These are phyloP conservation scores for Pontoporia blainvillei DNA, from an alignment of 2,113 vertebrate genomes.

Conservation along the genomic window DNA sequence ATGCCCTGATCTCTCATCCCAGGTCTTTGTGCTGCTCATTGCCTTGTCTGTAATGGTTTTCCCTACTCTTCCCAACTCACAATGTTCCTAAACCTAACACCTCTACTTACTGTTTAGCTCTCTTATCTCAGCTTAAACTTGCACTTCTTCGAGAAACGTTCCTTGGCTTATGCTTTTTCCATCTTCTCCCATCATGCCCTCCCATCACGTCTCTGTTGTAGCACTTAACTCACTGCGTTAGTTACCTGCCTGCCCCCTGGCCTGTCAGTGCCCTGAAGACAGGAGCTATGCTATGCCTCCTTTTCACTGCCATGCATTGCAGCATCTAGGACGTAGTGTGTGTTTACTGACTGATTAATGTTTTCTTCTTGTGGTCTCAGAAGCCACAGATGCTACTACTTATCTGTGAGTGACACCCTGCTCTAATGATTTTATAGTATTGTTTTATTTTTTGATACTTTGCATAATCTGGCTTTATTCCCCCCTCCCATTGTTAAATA, in stretches of 20 bases:
- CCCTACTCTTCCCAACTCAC: background rate
- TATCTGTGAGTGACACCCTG: background rate
- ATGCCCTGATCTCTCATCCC: background rate
- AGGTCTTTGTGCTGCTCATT: background rate
- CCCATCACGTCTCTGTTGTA: background rate
- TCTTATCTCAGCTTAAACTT: background rate
- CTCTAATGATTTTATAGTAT: background rate
- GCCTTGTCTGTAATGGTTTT: background rate
- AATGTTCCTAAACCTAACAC: too few relatives aligned
- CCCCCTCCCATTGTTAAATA: background rate
- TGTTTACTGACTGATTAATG: background rate
- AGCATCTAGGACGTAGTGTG: background rate
- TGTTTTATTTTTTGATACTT: background rate
- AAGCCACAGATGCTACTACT: background rate
- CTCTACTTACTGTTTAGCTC: background rate
- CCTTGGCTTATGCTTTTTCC: background rate
- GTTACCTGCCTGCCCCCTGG: background rate
- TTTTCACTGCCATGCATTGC: too few relatives aligned
- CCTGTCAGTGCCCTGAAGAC: background rate
- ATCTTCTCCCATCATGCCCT: background rate
- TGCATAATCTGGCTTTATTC: background rate
- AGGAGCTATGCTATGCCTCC: background rate
- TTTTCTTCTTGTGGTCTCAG: background rate
- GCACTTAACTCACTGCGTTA: background rate
- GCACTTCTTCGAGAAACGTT: background rate